phyloP scores from a whole-genome alignment of 2,888 invertebrate genomes.

The Spisula subtruncata region DNA sequence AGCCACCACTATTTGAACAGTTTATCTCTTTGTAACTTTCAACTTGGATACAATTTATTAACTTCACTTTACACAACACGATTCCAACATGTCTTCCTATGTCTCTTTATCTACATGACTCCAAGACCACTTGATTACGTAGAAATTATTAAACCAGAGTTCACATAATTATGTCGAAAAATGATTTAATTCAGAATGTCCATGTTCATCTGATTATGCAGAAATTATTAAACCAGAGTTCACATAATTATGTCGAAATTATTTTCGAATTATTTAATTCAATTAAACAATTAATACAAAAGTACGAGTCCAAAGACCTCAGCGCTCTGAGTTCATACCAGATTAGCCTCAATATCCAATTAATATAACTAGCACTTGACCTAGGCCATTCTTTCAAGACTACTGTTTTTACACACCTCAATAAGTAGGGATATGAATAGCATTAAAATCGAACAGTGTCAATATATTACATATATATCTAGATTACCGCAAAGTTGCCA shows the following conservation, averaged over 20 bases:
- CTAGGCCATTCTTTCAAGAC: not conserved
- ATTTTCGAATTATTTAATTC: not conserved
- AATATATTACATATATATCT: not conserved
- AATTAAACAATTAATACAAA: not conserved
- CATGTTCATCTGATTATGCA: too few species aligned
- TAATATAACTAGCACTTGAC: not conserved
- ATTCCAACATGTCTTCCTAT: not conserved
- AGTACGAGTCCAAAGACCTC: not conserved
- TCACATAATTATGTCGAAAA: too few species aligned
- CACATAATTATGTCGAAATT: not conserved
- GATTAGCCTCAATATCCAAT: not conserved
- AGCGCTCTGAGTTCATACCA: not conserved
- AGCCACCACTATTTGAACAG: constrained; percentile 37
- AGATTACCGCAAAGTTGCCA: not conserved
- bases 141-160: not conserved
- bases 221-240: not conserved
- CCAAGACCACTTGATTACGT: too few species aligned
- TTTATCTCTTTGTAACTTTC: constrained; percentile 33
- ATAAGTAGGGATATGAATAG: not conserved
- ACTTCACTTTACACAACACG: not conserved
- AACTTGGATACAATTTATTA: constrained; percentile 12
- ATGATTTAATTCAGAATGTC: too few species aligned
- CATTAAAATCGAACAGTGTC: not conserved
- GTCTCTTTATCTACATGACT: not conserved
- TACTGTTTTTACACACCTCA: constrained; percentile 11